Evolutionary conservation across 2,888 invertebrate genomes (phyloP), one percentile per base, ranked within the genome.

Genomic region (Folsomia candida): DNA sequence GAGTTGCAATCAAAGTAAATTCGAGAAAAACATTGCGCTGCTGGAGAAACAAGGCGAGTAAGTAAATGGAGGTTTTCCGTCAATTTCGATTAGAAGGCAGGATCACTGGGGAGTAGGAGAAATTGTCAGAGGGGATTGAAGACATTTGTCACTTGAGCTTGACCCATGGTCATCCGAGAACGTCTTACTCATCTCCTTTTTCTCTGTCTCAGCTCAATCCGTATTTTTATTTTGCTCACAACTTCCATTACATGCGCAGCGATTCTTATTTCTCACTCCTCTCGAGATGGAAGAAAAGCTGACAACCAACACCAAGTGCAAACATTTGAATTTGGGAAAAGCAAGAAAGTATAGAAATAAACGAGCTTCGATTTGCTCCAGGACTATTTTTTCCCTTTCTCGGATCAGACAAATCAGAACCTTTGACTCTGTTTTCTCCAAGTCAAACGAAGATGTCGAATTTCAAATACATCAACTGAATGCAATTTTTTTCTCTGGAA

Each of bases 141-240:
- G 67, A 69, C 69, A 72, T 72, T 72, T 70, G 67, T 72, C 72
- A 72, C 70, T 72, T n/a, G n/a, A n/a, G n/a, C n/a, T 37, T 72
- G 72, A 72, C 72, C 72, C 72, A 67, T 72, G 69, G 59, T 60
- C 65, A 62, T 58, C 51, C 54, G 60, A 68, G 64, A 69, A 72
- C 20, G 65, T 65, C 54, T 65, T 65, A 54, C 54, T 51, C 62
- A 62, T 62, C 62, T 62, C 62, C 3, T 62, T 28, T 62, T 37
- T 37, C 28, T 62, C 62, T 62, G 62, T 62, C 62, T 62, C 62
- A 62, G 62, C 62, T 29, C 62, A 62, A 62, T 62, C 27, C 62
- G 37, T 62, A 18, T 2, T 62, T 62, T 62, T 28, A 37, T 37
- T 37, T 37, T 37, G 14, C 37, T 37, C 37, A 37, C 37, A 37